A percentile compares a stretch with the other conserved stretches of the same genome.
Conservation (phyloP, 35 echinoderm and acorn worm species). For the Diadema setosum region DNA sequence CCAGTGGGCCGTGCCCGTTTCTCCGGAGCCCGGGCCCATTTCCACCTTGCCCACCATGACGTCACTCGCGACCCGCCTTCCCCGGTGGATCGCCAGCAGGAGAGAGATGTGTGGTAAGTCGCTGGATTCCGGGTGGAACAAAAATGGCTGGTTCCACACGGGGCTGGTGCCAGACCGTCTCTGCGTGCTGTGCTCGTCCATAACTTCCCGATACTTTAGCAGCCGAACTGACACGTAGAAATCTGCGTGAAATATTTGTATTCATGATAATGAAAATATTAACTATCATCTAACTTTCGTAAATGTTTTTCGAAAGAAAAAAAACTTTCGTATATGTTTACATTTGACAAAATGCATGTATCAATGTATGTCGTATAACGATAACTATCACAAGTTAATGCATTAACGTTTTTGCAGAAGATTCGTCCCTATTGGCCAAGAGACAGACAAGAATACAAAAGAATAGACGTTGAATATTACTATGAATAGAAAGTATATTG, state of each 20-base stretch:
- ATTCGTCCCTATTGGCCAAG: too few species aligned
- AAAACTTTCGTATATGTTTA: background rate
- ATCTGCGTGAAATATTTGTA: background rate
- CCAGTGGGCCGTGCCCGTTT: conserved; percentile 37
- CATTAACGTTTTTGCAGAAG: too few species aligned
- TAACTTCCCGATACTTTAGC: background rate
- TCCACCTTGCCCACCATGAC: conserved; percentile 2
- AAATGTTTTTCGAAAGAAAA: background rate
- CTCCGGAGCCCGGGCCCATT: background rate
- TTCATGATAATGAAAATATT: background rate
- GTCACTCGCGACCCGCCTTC: background rate
- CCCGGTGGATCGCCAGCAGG: background rate
- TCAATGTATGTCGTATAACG: too few species aligned
- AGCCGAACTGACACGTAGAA: conserved; percentile 25
- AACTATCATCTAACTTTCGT: background rate
- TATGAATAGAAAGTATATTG: too few species aligned
- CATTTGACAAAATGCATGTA: background rate
- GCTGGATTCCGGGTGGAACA: background rate
- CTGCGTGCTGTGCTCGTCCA: conserved; percentile 12
- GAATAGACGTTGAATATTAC: too few species aligned
- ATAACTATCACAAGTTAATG: too few species aligned
- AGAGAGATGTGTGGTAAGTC: conserved; percentile 9
- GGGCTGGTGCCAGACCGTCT: background rate
- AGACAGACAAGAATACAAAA: too few species aligned
- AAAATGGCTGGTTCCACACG: conserved; percentile 40